Evolutionary conservation across 2,888 invertebrate genomes (phyloP).

Genomic region (Neoascia interrupta): DNA sequence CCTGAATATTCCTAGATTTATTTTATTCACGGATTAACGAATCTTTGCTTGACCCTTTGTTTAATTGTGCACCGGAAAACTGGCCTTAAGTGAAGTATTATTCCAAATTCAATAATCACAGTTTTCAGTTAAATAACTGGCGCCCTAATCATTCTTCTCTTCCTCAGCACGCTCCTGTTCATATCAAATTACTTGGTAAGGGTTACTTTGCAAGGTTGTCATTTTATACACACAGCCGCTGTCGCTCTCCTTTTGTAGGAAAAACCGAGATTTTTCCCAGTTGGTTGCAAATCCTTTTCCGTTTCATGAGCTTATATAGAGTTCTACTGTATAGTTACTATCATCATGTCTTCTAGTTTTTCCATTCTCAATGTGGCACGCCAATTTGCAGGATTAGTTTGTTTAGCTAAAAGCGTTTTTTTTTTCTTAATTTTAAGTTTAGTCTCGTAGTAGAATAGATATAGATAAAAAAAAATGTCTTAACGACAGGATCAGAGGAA

Average conservation of each 20-base stretch:
- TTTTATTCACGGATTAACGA: no score
- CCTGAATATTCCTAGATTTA: no score
- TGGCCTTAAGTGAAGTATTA: no score
- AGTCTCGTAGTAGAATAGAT: slow-evolving; percentile 8
- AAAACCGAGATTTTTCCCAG: slow-evolving; percentile 17
- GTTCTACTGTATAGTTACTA: slow-evolving; percentile 27
- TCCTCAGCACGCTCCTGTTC: not conserved
- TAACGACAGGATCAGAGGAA: slow-evolving; percentile 28
- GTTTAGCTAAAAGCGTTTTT: slow-evolving; percentile 30
- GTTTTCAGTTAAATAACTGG: no score
- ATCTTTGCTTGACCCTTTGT: no score
- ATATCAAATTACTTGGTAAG: slow-evolving; percentile 1
- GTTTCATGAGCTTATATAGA: slow-evolving; percentile 33
- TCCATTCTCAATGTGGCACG: slow-evolving; percentile 22
- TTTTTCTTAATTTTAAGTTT: slow-evolving; percentile 6
- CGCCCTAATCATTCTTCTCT: not conserved
- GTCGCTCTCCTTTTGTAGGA: not conserved
- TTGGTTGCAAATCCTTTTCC: slow-evolving; percentile 35
- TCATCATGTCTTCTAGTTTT: slow-evolving; percentile 37
- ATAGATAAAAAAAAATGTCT: slow-evolving; percentile 1
- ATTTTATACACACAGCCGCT: not conserved
- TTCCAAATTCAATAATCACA: no score
- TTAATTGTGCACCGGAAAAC: no score
- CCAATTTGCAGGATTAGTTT: slow-evolving; percentile 47
- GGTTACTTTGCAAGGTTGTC: no score